A percentile compares a stretch with the other conserved stretches of the same genome.
Evolutionary conservation across 2,888 invertebrate species (phyloP).

Genomic region (Eupeodes latifasciatus): DNA sequence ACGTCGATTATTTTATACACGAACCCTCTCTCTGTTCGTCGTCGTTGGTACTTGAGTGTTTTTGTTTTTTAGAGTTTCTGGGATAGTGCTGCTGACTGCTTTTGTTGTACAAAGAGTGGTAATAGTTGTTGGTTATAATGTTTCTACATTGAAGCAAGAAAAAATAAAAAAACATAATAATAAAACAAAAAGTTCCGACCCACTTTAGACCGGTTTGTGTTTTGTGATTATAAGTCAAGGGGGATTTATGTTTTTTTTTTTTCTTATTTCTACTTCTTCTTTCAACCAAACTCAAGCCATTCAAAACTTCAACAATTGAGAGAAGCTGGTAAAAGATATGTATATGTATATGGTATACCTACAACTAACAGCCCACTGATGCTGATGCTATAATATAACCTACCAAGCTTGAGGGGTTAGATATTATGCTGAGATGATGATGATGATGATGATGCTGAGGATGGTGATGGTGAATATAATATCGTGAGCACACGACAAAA

Average conservation of each 20-base stretch:
- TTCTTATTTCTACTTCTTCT: conserved; percentile 19
- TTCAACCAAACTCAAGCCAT: conserved; percentile 24
- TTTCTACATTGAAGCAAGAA: conserved; percentile 13
- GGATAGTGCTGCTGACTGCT: conserved; percentile 32
- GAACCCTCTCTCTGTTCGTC: conserved; percentile 18
- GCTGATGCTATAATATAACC: conserved; percentile 55
- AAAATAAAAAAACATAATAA: conserved; percentile 5
- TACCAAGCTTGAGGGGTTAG: conserved; percentile 44
- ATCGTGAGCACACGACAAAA: conserved; percentile 27
- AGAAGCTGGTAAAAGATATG: conserved; percentile 6
- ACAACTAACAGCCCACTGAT: neutral
- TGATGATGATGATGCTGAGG: conserved; percentile 26
- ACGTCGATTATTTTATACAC: conserved; percentile 65
- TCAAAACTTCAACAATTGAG: conserved; percentile 52
- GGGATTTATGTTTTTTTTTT: conserved; percentile 56
- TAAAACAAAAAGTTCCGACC: conserved; percentile 65
- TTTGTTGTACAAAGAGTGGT: conserved; percentile 51
- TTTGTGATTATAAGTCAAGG: conserved; percentile 74
- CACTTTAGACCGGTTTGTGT: conserved; percentile 72
- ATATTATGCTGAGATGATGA: conserved; percentile 21
- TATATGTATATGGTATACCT: neutral
- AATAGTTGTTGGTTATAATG: conserved; percentile 33
- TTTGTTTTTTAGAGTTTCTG: conserved; percentile 47
- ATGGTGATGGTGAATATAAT: conserved; percentile 28
- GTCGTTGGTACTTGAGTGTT: conserved; percentile 41